Evolutionary conservation across 2,888 invertebrate genomes (phyloP).

Genomic region (Sericinus montela): DNA sequence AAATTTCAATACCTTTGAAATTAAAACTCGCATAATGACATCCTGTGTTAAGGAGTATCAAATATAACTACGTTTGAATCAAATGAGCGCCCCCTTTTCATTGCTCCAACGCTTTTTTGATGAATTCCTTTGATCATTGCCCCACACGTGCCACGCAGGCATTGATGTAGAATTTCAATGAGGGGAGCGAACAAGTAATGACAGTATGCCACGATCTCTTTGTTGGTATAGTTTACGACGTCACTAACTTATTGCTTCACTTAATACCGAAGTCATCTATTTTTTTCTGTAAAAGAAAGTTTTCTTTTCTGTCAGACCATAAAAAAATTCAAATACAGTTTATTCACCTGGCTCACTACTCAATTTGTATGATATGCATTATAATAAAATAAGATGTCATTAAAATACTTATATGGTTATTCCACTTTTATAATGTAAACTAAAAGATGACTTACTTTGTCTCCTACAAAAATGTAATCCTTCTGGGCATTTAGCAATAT

Average conservation of each 20-base stretch:
- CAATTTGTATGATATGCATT: no score
- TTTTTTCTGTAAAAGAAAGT: no score
- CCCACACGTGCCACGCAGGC: slow-evolving; percentile 12
- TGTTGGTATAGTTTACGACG: slow-evolving; percentile 9
- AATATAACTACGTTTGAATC: slow-evolving; percentile 13
- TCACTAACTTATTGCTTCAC: neutral
- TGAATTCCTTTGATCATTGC: slow-evolving; percentile 18
- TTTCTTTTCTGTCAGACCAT: no score
- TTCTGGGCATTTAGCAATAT: slow-evolving; percentile 8
- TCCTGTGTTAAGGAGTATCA: slow-evolving; percentile 13
- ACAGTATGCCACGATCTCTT: slow-evolving; percentile 6
- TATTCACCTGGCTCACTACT: no score
- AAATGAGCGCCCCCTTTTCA: slow-evolving; percentile 15
- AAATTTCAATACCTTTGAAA: slow-evolving; percentile 2
- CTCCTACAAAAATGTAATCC: neutral
- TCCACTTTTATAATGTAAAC: no score
- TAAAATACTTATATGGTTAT: no score
- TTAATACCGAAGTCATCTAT: neutral
- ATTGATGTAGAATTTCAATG: slow-evolving; percentile 19
- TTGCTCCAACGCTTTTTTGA: slow-evolving; percentile 15
- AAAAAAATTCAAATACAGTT: no score
- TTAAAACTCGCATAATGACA: slow-evolving; percentile 8
- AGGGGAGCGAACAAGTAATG: slow-evolving; percentile 13
- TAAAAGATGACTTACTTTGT: neutral
- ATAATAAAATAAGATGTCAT: no score